Percentiles rank a stretch among this genome's conserved stretches.
Conservation (phyloP, 2,888 invertebrate genomes). For the Zhengitettix transpicula region DNA sequence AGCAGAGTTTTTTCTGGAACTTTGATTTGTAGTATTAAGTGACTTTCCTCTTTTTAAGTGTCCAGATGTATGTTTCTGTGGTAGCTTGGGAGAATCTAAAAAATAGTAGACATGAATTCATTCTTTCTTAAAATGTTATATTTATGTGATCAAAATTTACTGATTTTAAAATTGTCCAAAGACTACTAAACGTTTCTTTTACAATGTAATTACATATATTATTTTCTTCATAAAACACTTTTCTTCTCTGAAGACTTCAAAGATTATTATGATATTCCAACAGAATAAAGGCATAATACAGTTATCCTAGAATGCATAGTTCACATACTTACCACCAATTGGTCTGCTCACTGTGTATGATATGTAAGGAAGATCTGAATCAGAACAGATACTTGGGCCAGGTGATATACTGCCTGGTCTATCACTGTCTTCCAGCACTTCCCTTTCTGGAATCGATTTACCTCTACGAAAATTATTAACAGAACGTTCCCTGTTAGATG, state of each 20-base stretch:
- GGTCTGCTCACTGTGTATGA: slow-evolving; percentile 80
- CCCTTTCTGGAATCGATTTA: slow-evolving; percentile 17
- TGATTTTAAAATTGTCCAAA: no score
- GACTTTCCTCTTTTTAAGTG: slow-evolving; percentile 19
- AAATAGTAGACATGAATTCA: slow-evolving; percentile 1
- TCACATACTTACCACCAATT: slow-evolving; percentile 47
- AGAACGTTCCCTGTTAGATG: not conserved
- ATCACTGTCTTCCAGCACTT: slow-evolving; percentile 24
- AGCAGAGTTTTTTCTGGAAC: slow-evolving; percentile 16
- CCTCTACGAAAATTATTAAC: slow-evolving; percentile 15
- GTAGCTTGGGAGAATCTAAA: slow-evolving; percentile 66
- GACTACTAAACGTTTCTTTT: no score
- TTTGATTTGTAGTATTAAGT: slow-evolving; percentile 16
- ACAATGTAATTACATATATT: no score
- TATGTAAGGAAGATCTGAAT: slow-evolving; percentile 78
- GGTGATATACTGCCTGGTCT: slow-evolving; percentile 65
- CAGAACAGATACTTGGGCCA: slow-evolving; percentile 75
- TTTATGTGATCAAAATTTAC: no score
- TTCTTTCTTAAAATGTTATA: no score
- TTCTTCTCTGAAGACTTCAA: no score
- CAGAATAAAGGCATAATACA: no score
- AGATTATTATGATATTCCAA: no score
- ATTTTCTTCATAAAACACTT: no score
- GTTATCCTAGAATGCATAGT: not conserved
- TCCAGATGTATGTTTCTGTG: slow-evolving; percentile 33